Evolutionary conservation across 2,797 vertebrate genomes (phyloP).

Genomic region (Sebastolobus alascanus): DNA sequence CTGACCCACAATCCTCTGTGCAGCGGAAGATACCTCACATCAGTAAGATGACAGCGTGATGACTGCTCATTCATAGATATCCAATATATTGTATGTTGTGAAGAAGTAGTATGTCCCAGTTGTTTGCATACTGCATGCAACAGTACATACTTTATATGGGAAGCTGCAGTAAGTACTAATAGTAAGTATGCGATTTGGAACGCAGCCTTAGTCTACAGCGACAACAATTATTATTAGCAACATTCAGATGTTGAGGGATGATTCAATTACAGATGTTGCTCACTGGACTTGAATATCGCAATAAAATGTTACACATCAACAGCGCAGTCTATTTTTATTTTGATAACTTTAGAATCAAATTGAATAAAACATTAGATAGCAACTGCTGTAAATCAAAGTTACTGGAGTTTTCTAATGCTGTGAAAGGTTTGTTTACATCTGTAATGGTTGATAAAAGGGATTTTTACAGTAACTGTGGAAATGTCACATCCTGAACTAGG

Average conservation of each 20-base stretch:
- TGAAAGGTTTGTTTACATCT: not conserved
- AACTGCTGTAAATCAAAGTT: not conserved
- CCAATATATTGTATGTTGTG: no score
- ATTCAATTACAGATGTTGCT: not conserved
- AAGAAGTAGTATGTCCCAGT: no score
- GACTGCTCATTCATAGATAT: no score
- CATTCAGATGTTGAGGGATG: not conserved
- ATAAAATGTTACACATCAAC: not conserved
- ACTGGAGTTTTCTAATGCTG: not conserved
- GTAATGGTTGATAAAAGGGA: not conserved
- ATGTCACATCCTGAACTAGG: not conserved
- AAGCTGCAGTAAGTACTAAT: no score
- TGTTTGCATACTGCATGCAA: no score
- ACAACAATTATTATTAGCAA: not conserved
- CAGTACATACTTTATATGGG: no score
- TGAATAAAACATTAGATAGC: not conserved
- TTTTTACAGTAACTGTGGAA: not conserved
- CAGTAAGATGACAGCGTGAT: no score
- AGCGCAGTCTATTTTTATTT: not conserved
- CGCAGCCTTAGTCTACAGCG: not conserved
- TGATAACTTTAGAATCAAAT: fast-evolving
- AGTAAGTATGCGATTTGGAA: no score
- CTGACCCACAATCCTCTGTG: no score
- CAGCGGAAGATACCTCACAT: no score
- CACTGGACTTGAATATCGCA: not conserved